Evolutionary conservation across 1,140 invertebrate species (phyloP).

Genomic region (Mycetomoellerius zeteki): DNA sequence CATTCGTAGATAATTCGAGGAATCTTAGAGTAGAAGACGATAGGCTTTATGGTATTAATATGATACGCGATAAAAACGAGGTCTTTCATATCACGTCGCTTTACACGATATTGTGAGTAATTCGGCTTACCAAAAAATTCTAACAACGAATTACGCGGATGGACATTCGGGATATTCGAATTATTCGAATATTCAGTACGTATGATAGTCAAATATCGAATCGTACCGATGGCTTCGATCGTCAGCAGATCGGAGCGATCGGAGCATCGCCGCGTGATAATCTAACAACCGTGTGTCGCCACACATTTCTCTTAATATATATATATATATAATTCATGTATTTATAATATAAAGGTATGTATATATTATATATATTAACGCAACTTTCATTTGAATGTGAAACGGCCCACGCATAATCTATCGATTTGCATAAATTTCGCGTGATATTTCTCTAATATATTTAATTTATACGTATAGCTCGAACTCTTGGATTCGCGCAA

Average conservation of each 20-base stretch:
- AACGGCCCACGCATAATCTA: constrained; percentile 13
- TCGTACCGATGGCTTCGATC: constrained; percentile 38
- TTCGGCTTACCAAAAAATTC: constrained; percentile 2
- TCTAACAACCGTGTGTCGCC: constrained; percentile 70
- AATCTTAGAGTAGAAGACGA: constrained; percentile 1
- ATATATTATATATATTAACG: constrained; percentile 67
- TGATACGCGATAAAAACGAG: not conserved
- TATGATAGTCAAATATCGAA: constrained; percentile 24
- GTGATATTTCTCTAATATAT: constrained; percentile 7
- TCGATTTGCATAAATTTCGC: constrained; percentile 6
- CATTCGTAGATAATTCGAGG: not conserved
- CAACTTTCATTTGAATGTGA: constrained; percentile 58
- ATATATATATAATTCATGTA: constrained; percentile 73
- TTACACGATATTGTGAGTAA: not conserved
- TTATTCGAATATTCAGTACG: constrained; percentile 16
- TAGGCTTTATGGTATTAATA: not conserved
- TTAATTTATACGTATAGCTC: constrained; percentile 18
- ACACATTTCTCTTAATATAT: constrained; percentile 60
- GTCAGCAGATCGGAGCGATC: constrained; percentile 40
- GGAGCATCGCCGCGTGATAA: constrained; percentile 59
- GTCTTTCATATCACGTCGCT: not conserved
- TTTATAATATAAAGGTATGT: constrained; percentile 68
- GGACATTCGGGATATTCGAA: constrained; percentile 41
- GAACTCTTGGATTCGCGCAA: constrained; percentile 2
- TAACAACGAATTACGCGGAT: constrained; percentile 26